Percentiles rank a stretch among this genome's conserved stretches.
Conservation (phyloP, 2,888 invertebrate genomes). For the Drosophila melanosoma region DNA sequence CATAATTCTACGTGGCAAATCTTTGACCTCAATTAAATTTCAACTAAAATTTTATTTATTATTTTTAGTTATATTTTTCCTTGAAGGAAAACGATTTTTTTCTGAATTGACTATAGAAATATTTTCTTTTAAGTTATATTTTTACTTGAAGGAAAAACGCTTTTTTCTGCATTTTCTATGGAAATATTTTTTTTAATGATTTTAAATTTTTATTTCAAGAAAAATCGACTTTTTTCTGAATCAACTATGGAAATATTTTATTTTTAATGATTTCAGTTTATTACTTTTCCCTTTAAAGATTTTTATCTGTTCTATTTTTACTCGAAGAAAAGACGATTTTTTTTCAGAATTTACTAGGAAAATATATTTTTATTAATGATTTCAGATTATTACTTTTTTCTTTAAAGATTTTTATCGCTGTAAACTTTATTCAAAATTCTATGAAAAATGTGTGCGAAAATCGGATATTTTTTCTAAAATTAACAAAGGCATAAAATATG, state of each 20-base stretch:
- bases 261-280: neutral
- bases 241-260: neutral
- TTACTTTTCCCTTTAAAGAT: neutral
- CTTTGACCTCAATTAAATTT: constrained; percentile 31
- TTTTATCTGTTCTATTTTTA: neutral
- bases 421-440: neutral
- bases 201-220: neutral
- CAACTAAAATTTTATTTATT: neutral
- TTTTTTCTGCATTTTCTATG: neutral
- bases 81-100: neutral
- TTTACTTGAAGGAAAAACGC: neutral
- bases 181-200: neutral
- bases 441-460: neutral
- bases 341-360: no score
- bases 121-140: neutral
- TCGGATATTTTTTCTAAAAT: neutral
- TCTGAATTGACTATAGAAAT: neutral
- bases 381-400: neutral
- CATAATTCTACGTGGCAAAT: constrained; percentile 17
- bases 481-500: neutral
- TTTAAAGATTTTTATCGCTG: neutral
- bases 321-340: no score
- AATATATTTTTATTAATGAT: no score
- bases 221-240: neutral
- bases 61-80: neutral